Conservation (phyloP, 1,140 invertebrate species). For the Chironomus striatipennis region DNA sequence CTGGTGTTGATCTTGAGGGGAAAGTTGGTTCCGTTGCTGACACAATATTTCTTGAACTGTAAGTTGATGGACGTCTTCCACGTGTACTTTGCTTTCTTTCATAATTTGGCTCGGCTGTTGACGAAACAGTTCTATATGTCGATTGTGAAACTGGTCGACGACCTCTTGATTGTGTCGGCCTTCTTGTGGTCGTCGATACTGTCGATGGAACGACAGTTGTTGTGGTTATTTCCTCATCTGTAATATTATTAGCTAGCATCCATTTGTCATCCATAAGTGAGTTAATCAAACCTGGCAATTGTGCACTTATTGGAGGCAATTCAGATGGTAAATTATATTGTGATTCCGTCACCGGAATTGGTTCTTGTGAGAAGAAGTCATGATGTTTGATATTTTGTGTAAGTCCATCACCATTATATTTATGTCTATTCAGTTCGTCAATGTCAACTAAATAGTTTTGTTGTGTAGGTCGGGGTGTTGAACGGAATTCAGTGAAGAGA, state of each 20-base stretch:
- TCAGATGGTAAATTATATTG: conserved; percentile 33
- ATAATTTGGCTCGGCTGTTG: conserved; percentile 26
- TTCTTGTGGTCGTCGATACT: conserved; percentile 36
- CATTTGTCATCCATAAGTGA: conserved; percentile 44
- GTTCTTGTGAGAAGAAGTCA: conserved; percentile 7
- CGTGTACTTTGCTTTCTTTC: conserved; percentile 30
- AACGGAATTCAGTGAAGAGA: background rate
- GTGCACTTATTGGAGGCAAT: conserved; percentile 45
- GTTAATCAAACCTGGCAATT: conserved; percentile 50
- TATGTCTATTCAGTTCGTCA: background rate
- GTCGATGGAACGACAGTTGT: conserved; percentile 35
- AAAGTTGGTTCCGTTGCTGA: conserved; percentile 35
- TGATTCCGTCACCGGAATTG: background rate
- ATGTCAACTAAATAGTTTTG: background rate
- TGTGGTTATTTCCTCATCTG: conserved; percentile 30
- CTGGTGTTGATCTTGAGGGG: conserved; percentile 42
- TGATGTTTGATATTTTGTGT: conserved; percentile 11
- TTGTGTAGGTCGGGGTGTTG: background rate
- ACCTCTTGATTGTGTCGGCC: conserved; percentile 36
- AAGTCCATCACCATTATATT: background rate
- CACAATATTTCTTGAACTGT: conserved; percentile 28
- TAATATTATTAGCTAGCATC: conserved; percentile 30
- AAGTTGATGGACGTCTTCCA: conserved; percentile 34
- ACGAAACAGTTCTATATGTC: conserved; percentile 27
- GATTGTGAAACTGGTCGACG: conserved; percentile 30